phyloP scores from a whole-genome alignment of 1,140 invertebrate genomes.

The Bombus sibiricus region DNA sequence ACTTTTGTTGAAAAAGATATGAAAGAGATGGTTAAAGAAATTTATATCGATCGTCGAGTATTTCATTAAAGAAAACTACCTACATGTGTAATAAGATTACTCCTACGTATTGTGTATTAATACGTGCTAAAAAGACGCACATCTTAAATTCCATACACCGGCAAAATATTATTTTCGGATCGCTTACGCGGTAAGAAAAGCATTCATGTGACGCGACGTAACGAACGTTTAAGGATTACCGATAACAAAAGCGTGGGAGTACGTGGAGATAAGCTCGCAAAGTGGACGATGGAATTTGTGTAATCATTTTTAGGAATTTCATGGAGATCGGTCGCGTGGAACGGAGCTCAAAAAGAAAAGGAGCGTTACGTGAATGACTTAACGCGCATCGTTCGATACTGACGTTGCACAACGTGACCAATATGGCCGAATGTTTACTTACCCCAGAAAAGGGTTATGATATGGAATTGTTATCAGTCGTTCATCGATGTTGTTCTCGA shows the following conservation, averaged over 20 bases:
- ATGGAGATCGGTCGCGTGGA: constrained; percentile 44
- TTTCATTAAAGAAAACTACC: neutral
- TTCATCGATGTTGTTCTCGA: constrained; percentile 40
- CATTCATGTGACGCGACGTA: constrained; percentile 4
- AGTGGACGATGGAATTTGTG: constrained; percentile 53
- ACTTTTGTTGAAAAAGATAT: too few relatives aligned
- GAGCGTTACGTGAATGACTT: constrained; percentile 47
- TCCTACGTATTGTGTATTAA: neutral
- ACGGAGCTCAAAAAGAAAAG: constrained; percentile 28
- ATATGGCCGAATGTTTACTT: constrained; percentile 55
- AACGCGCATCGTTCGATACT: constrained; percentile 35
- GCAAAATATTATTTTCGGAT: constrained; percentile 21
- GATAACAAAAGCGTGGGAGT: constrained; percentile 61
- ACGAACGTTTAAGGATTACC: constrained; percentile 43
- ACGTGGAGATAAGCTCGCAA: constrained; percentile 53
- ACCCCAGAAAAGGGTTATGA: constrained; percentile 66
- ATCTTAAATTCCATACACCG: neutral
- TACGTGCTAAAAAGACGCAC: too few relatives aligned
- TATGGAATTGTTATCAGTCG: constrained; percentile 57
- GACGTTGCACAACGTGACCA: constrained; percentile 43
- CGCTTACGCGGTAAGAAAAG: constrained; percentile 17
- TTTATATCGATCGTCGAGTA: neutral
- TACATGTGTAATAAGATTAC: too few relatives aligned
- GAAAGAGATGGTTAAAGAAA: too few relatives aligned
- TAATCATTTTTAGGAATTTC: constrained; percentile 61